Base-by-base conservation (phyloP, 2,888 invertebrate species). In the Cantharis rustica region DNA sequence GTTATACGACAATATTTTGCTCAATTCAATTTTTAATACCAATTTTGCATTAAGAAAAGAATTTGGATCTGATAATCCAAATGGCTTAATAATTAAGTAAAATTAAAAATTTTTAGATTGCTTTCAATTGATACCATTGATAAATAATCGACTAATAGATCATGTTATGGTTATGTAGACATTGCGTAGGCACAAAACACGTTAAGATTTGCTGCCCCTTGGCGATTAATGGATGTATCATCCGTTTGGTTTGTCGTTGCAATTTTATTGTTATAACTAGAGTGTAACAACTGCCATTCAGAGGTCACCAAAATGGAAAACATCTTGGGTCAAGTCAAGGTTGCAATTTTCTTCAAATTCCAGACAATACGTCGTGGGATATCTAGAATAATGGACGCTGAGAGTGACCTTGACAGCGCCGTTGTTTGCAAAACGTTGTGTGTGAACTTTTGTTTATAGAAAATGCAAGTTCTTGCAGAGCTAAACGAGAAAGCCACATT, bases 361-460 rank as follows among this genome's bases (percentile, higher is more conserved):
- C 78, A 73, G 78, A 78, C 78, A 78, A 78, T 78, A 66, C 63
- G 83, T 82, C 84, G 84, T 84, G 84, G 84, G 84, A 84, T 81
- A 81, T 79, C 74, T 73, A 81, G 81, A 82, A 82, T 81, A 84
- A 83, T 81, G 80, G 82, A 83, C 82, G 83, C 82, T 84, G 85
- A 83, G 84, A 85, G 84, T 80, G 85, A 77, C 85, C 85, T 85
- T 85, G 85, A 83, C 83, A 83, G 82, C 84, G 84, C 83, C 79
- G 75, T 79, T 78, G 79, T 80, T 76, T 79, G 77, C 73, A 64
- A 79, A 83, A 84, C 84, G 84, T 47, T 47, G 47, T 47, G 47
- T 85, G 85, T 84, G 85, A 85, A 85, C 83, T 80, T 69, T 84
- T 84, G 83, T 73, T 78, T 73, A 78, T 77, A 72, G 70, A 75